Conservation (phyloP, 2,888 invertebrate genomes). For the Ophioninae sp. region DNA sequence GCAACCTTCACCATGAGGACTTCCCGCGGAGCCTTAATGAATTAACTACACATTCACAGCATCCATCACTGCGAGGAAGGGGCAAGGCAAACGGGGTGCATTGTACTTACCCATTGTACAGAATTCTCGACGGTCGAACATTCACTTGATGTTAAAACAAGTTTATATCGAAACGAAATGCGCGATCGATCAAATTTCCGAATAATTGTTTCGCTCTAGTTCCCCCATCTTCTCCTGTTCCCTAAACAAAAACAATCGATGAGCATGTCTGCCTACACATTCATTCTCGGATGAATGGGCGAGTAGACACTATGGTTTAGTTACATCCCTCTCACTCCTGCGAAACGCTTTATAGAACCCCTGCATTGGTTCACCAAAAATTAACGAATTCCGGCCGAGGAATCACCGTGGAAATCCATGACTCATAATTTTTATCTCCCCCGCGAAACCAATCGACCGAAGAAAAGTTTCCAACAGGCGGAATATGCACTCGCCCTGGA, state of each 20-base stretch:
- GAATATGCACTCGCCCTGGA: conserved; percentile 60
- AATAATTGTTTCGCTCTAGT: conserved; percentile 46
- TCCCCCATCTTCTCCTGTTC: conserved; percentile 19
- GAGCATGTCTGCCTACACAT: conserved; percentile 19
- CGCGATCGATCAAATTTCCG: conserved; percentile 51
- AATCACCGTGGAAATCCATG: conserved; percentile 53
- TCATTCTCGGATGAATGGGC: conserved; percentile 39
- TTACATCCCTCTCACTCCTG: conserved; percentile 54
- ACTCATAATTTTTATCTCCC: conserved; percentile 70
- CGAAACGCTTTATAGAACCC: conserved; percentile 43
- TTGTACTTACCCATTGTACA: conserved; percentile 14
- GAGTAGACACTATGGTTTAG: conserved; percentile 36
- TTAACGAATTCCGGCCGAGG: conserved; percentile 64
- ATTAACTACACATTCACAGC: conserved; percentile 68
- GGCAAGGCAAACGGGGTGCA: conserved; percentile 10
- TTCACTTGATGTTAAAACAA: conserved; percentile 40
- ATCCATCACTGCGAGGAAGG: conserved; percentile 32
- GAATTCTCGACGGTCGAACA: conserved; percentile 18
- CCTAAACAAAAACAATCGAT: conserved; percentile 49
- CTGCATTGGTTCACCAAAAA: conserved; percentile 58
- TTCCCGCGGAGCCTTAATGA: conserved; percentile 69
- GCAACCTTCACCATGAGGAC: conserved; percentile 25
- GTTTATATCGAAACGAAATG: conserved; percentile 20
- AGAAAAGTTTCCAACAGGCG: conserved; percentile 70
- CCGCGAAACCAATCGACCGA: conserved; percentile 67